Conservation (phyloP, 2,888 invertebrate species). For the Pocota personata region DNA sequence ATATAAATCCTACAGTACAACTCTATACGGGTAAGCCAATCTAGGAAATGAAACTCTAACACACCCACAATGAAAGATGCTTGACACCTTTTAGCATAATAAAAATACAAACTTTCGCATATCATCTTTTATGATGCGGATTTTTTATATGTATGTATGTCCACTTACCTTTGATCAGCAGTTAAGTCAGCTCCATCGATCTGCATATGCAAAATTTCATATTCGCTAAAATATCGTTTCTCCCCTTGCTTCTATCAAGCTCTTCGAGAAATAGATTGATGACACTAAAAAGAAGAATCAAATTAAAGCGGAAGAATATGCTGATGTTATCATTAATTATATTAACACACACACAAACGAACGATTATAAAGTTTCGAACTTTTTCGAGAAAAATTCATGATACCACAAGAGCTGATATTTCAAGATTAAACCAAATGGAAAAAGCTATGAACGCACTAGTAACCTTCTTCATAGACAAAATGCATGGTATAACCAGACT, state of each 20-base stretch:
- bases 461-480: not conserved
- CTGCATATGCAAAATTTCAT: not conserved
- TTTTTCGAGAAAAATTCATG: not conserved
- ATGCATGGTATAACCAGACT: not conserved
- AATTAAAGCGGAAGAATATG: constrained; percentile 17
- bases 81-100: not conserved
- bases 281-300: not conserved
- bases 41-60: not conserved
- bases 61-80: not conserved
- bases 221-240: not conserved
- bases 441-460: not conserved
- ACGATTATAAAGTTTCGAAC: not conserved
- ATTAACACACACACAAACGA: not conserved
- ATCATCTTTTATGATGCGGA: not conserved
- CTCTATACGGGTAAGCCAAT: too few relatives aligned
- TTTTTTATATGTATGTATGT: not conserved
- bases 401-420: not conserved
- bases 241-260: not conserved
- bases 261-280: not conserved
- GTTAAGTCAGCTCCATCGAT: not conserved
- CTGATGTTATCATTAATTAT: not conserved
- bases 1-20: too few relatives aligned
- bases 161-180: not conserved
- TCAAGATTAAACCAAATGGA: not conserved
- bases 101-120: not conserved